These are phyloP conservation scores for Chrysolina haemoptera DNA, from an alignment of 2,888 invertebrate species.

Conservation along the genomic window DNA sequence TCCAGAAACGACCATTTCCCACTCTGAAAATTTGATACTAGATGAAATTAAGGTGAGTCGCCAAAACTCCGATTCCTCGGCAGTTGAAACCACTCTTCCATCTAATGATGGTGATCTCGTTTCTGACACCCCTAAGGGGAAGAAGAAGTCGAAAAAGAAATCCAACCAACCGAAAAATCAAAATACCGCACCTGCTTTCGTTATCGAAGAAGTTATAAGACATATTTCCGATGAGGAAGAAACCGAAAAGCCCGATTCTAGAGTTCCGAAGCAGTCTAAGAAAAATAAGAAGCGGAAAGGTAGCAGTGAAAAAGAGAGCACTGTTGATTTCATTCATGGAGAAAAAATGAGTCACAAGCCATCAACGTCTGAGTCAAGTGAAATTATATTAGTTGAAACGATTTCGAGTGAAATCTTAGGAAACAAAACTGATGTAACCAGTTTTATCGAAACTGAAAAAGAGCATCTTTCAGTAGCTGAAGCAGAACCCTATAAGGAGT, in stretches of 20 bases:
- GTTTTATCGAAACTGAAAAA: not conserved
- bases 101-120: not conserved
- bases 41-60: not conserved
- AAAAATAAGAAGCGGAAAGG: constrained; percentile 50
- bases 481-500: no score
- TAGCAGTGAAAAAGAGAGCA: constrained; percentile 13
- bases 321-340: constrained; percentile 4
- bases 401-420: not conserved
- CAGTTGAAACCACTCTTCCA: not conserved
- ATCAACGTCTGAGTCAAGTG: not conserved
- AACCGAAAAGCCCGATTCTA: constrained; percentile 6
- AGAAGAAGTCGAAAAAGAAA: constrained; percentile 53
- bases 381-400: not conserved
- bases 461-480: not conserved
- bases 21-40: not conserved
- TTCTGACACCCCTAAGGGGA: constrained; percentile 46
- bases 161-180: constrained; percentile 47
- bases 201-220: constrained; percentile 50
- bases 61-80: not conserved
- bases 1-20: not conserved
- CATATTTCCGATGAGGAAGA: constrained; percentile 47
- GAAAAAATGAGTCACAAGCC: constrained; percentile 11
- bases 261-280: constrained; percentile 48
- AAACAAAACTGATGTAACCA: not conserved
- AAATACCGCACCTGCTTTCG: constrained; percentile 48